Conservation (phyloP, 2,888 invertebrate genomes). For the Maniola hyperantus region DNA sequence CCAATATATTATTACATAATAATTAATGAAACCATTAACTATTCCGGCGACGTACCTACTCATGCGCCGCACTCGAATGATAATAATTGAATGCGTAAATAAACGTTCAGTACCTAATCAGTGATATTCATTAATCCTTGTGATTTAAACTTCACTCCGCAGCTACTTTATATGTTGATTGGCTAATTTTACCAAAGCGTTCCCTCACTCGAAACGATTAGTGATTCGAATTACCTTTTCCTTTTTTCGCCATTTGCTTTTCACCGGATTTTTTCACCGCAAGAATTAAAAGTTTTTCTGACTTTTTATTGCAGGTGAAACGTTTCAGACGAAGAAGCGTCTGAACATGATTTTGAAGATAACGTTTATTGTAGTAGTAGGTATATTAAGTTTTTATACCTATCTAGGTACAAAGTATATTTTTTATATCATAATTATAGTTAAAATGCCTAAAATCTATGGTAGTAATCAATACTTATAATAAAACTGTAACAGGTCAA, state of each 20-base stretch:
- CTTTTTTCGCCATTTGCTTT: conserved; percentile 32
- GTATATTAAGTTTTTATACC: conserved; percentile 7
- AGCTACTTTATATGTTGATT: conserved; percentile 73
- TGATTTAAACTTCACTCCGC: conserved; percentile 61
- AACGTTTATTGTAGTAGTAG: background rate
- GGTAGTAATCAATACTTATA: too few species aligned
- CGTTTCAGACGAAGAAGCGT: conserved; percentile 1
- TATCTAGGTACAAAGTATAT: too few species aligned
- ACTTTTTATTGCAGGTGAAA: conserved; percentile 17
- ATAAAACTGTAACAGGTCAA: too few species aligned
- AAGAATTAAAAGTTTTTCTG: conserved; percentile 21
- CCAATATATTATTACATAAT: background rate
- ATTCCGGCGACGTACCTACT: background rate
- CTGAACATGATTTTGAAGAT: conserved; percentile 1
- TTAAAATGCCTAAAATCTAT: too few species aligned
- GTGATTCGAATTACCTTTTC: conserved; percentile 48
- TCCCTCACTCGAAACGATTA: conserved; percentile 53
- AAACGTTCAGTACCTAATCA: conserved; percentile 58
- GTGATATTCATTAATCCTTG: conserved; percentile 63
- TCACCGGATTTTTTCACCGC: conserved; percentile 13
- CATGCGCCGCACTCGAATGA: conserved; percentile 2
- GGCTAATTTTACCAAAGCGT: conserved; percentile 64
- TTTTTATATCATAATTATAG: too few species aligned
- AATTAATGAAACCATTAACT: conserved; percentile 1
- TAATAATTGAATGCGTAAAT: conserved; percentile 50